phyloP scores from a whole-genome alignment of 2,797 vertebrate genomes.

The Tenualosa thibaudeaui region DNA sequence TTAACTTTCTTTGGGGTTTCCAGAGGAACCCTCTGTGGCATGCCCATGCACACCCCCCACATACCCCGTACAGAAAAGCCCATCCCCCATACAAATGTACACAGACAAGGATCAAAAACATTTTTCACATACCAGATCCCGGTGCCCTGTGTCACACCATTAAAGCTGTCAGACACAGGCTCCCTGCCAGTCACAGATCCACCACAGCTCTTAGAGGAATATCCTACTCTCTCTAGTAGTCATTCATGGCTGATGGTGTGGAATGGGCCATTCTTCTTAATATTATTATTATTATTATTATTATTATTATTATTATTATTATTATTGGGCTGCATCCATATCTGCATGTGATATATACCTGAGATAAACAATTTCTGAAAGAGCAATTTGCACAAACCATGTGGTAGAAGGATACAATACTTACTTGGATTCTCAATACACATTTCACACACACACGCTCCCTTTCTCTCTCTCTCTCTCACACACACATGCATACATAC shows the following conservation, averaged over 20 bases:
- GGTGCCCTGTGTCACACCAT: neutral
- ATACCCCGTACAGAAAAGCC: neutral
- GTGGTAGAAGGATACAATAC: no score
- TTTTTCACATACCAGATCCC: slow-evolving; percentile 3
- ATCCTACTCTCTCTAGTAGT: neutral
- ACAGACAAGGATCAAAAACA: neutral
- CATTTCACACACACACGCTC: neutral
- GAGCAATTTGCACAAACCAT: no score
- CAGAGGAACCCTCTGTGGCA: neutral
- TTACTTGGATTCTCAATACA: no score
- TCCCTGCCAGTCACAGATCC: neutral
- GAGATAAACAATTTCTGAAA: neutral
- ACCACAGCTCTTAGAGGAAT: neutral
- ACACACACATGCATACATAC: neutral
- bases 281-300: neutral
- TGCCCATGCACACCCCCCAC: neutral
- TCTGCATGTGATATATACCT: neutral
- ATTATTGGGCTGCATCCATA: neutral
- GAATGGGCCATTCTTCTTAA: neutral
- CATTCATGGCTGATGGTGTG: neutral
- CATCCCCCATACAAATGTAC: neutral
- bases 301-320: neutral
- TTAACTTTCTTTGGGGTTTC: neutral
- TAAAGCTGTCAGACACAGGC: neutral
- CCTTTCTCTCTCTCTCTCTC: neutral